These are phyloP conservation scores for Synanthedon myopaeformis DNA, from an alignment of 2,888 invertebrate genomes.

Conservation along the genomic window DNA sequence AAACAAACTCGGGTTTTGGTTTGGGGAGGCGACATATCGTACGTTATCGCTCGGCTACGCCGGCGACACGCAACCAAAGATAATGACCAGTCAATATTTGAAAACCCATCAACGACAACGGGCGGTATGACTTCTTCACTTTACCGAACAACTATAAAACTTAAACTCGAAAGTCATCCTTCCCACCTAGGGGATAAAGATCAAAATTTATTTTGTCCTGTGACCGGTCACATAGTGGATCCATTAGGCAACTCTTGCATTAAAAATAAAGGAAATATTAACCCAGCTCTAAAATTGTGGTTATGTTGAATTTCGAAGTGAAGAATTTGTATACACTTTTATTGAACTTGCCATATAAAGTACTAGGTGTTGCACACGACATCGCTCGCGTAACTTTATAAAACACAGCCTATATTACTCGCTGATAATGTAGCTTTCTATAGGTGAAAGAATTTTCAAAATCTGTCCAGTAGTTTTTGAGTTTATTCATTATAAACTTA, in stretches of 20 bases:
- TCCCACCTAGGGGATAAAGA: slow-evolving; percentile 13
- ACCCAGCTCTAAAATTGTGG: neutral
- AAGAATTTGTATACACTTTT: too few species aligned
- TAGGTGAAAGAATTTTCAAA: too few species aligned
- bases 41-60: slow-evolving; percentile 40
- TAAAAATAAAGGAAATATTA: slow-evolving; percentile 31
- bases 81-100: slow-evolving; percentile 67
- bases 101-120: slow-evolving; percentile 58
- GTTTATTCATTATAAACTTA: too few species aligned
- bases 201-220: slow-evolving; percentile 10
- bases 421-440: too few species aligned
- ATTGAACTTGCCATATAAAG: too few species aligned
- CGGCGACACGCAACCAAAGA: slow-evolving; percentile 47
- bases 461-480: too few species aligned
- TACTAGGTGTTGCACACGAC: too few species aligned
- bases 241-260: slow-evolving; percentile 45
- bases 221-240: slow-evolving; percentile 23
- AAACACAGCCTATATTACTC: too few species aligned
- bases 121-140: slow-evolving; percentile 57
- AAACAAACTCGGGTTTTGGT: slow-evolving; percentile 41
- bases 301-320: too few species aligned
- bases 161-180: slow-evolving; percentile 9
- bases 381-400: too few species aligned
- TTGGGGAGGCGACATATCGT: slow-evolving; percentile 39
- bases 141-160: slow-evolving; percentile 32